phyloP scores from a whole-genome alignment of 2,888 invertebrate genomes.

The Pedicia rivosa region DNA sequence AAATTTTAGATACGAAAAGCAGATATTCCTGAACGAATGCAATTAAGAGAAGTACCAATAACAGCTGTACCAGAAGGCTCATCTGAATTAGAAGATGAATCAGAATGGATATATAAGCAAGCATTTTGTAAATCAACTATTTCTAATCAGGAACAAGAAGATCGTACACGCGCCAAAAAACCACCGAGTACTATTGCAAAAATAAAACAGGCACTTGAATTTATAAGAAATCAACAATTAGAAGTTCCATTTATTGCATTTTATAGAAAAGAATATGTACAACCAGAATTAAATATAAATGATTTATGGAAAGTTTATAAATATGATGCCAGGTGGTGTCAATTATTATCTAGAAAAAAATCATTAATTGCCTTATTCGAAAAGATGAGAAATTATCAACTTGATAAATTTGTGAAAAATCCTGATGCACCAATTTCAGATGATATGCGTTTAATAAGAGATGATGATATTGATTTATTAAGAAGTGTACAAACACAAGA shows the following conservation, averaged over 20 bases:
- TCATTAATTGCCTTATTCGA: conserved; percentile 68
- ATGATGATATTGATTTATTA: conserved; percentile 69
- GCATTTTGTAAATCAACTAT: conserved; percentile 76
- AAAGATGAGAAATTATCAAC: conserved; percentile 84
- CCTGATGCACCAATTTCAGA: conserved; percentile 75
- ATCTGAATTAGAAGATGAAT: conserved; percentile 81
- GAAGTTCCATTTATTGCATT: conserved; percentile 99
- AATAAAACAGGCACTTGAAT: conserved; percentile 86
- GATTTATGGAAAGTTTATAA: conserved; percentile 98
- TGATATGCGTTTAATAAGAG: conserved; percentile 62
- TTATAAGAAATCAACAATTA: conserved; percentile 86
- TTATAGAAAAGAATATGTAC: conserved; percentile 95
- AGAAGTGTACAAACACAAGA: conserved; percentile 68
- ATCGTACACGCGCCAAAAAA: conserved; percentile 35
- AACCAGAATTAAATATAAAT: conserved; percentile 83
- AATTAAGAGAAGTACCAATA: conserved; percentile 75
- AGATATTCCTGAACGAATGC: conserved; percentile 85
- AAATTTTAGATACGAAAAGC: conserved; percentile 67
- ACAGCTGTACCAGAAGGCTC: conserved; percentile 68
- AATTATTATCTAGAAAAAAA: conserved; percentile 68
- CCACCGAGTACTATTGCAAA: conserved; percentile 64
- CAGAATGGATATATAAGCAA: conserved; percentile 94
- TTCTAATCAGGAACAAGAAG: conserved; percentile 53
- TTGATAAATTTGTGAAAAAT: conserved; percentile 64
- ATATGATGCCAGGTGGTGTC: conserved; percentile 91